Evolutionary conservation across 2,113 vertebrate species (phyloP).

Genomic region (Sterrhoptilus dennistouni): DNA sequence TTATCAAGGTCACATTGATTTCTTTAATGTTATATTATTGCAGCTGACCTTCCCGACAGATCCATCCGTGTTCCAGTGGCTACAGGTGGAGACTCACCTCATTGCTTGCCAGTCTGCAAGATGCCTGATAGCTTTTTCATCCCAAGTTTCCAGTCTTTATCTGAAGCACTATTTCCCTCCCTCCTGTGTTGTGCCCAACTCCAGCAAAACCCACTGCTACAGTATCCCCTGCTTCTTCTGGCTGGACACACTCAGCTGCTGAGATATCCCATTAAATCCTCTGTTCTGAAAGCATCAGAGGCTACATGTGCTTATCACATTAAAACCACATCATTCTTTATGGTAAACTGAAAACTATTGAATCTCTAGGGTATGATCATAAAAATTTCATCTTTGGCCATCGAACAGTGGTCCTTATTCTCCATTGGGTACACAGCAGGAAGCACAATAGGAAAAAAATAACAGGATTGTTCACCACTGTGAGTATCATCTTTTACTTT

Average conservation of each 20-base stretch:
- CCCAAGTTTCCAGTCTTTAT: background rate
- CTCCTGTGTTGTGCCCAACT: rapidly evolving
- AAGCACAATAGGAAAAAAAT: background rate
- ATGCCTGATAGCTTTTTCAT: background rate
- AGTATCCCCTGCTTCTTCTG: background rate
- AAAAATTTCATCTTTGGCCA: background rate
- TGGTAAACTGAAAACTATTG: background rate
- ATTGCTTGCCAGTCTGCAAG: background rate
- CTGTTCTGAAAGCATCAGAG: background rate
- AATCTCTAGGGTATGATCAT: background rate
- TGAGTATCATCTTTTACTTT: background rate
- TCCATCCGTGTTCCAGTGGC: background rate
- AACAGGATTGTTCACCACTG: background rate
- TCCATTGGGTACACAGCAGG: background rate
- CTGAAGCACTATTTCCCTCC: background rate
- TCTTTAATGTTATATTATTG: background rate
- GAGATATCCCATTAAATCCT: background rate
- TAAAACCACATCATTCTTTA: background rate
- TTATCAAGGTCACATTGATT: slow-evolving; percentile 2
- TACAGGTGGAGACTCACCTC: background rate
- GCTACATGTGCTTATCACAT: background rate
- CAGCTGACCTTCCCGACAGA: background rate
- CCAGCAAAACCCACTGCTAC: background rate
- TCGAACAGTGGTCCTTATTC: background rate
- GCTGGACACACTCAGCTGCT: background rate